Evolutionary conservation across 2,113 vertebrate genomes (phyloP).

Genomic region (Grallaria varia): DNA sequence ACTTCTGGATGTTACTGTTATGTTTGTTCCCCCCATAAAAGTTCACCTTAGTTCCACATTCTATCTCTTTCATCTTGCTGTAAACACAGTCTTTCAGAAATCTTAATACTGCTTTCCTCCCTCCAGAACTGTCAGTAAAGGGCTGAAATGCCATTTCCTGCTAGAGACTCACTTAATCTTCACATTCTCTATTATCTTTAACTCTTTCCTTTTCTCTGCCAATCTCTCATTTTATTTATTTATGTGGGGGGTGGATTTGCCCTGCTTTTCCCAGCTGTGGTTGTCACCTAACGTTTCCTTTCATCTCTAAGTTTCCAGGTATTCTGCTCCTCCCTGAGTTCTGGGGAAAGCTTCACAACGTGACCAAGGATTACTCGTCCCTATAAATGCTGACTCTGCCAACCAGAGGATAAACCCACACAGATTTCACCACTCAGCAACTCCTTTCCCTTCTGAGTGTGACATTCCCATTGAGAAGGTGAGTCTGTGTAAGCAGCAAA

Average conservation of each 20-base stretch:
- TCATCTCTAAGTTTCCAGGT: not conserved
- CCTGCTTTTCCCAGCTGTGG: not conserved
- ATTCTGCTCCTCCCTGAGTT: not conserved
- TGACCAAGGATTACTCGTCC: not conserved
- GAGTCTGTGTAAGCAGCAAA: not conserved
- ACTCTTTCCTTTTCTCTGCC: not conserved
- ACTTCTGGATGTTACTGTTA: not conserved
- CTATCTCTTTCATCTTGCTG: not conserved
- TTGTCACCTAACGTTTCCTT: not conserved
- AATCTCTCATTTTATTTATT: not conserved
- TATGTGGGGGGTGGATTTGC: not conserved
- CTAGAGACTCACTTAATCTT: not conserved
- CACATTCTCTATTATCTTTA: not conserved
- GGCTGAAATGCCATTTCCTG: not conserved
- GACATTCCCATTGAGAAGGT: not conserved
- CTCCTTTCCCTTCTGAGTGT: not conserved
- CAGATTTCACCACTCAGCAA: not conserved
- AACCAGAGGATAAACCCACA: not conserved
- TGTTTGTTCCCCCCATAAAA: not conserved
- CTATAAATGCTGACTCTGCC: not conserved
- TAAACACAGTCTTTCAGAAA: not conserved
- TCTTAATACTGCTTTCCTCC: not conserved
- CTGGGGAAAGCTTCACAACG: not conserved
- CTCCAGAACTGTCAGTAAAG: not conserved
- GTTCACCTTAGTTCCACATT: rapidly evolving